Percentiles rank a stretch among this genome's conserved stretches.
These are phyloP conservation scores for Etheostoma nigrum DNA, from an alignment of 2,797 vertebrate species.

Conservation along the genomic window DNA sequence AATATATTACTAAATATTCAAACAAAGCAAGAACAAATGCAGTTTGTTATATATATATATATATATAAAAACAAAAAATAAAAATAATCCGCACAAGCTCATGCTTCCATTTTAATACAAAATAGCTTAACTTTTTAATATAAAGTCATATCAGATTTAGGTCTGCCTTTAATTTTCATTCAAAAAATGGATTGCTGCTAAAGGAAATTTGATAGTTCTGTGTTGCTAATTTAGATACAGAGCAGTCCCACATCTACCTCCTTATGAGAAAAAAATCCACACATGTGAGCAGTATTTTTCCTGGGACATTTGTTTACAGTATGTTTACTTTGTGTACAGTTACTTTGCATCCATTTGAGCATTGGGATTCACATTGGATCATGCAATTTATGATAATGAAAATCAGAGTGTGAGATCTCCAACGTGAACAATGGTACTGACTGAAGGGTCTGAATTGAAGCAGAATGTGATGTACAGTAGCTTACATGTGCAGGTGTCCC, in stretches of 20 bases:
- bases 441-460: constrained; percentile 12
- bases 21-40: not conserved
- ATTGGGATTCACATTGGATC: not conserved
- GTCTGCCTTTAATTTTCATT: not conserved
- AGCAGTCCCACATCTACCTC: not conserved
- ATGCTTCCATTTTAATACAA: not conserved
- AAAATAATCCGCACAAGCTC: not conserved
- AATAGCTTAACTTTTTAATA: not conserved
- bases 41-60: not conserved
- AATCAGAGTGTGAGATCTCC: not conserved
- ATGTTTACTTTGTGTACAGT: no score
- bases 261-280: not conserved
- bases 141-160: not conserved
- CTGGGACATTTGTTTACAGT: not conserved
- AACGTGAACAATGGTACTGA: not conserved
- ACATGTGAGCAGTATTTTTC: not conserved
- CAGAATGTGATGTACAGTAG: constrained; percentile 33
- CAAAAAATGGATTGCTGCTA: not conserved
- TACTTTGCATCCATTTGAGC: not conserved
- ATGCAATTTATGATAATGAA: not conserved
- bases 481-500: constrained; percentile 59
- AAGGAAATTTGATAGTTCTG: not conserved
- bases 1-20: not conserved
- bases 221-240: no score
- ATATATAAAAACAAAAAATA: not conserved